phyloP scores from a whole-genome alignment of 2,113 vertebrate genomes.

The Planiliza haematocheilus region DNA sequence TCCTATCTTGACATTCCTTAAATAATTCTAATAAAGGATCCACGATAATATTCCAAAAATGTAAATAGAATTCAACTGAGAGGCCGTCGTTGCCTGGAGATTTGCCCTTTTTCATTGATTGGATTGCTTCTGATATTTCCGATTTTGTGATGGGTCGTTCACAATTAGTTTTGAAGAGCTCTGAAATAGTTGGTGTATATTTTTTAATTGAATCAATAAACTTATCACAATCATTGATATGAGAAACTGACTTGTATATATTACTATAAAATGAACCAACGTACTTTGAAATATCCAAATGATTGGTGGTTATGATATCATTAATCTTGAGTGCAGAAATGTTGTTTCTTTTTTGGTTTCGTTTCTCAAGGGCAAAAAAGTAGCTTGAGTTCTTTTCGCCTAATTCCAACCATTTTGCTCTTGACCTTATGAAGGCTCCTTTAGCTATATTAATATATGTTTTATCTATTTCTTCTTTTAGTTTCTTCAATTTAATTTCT shows the following conservation, averaged over 20 bases:
- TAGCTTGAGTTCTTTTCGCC: neutral
- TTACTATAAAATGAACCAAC: neutral
- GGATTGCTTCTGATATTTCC: neutral
- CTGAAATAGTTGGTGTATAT: neutral
- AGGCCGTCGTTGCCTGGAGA: neutral
- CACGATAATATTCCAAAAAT: too few species aligned
- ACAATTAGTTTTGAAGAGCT: too few species aligned
- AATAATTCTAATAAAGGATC: neutral
- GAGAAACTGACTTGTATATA: neutral
- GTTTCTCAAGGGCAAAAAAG: constrained; percentile 1
- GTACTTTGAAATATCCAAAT: neutral
- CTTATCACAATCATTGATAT: neutral
- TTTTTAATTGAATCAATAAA: neutral
- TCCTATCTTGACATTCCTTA: neutral
- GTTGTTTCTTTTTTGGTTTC: constrained; percentile 1
- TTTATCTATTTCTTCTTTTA: neutral
- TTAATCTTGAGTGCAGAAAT: neutral
- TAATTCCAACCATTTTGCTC: too few species aligned
- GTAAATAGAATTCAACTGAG: neutral
- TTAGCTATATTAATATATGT: neutral
- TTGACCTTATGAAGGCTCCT: neutral
- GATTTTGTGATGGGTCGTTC: neutral
- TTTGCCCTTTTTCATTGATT: neutral
- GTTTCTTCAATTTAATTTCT: neutral
- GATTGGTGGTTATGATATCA: neutral